Percentiles rank a stretch among this genome's conserved stretches.
Evolutionary conservation across 1,140 invertebrate genomes (phyloP).

Genomic region (Drosophila sp.): DNA sequence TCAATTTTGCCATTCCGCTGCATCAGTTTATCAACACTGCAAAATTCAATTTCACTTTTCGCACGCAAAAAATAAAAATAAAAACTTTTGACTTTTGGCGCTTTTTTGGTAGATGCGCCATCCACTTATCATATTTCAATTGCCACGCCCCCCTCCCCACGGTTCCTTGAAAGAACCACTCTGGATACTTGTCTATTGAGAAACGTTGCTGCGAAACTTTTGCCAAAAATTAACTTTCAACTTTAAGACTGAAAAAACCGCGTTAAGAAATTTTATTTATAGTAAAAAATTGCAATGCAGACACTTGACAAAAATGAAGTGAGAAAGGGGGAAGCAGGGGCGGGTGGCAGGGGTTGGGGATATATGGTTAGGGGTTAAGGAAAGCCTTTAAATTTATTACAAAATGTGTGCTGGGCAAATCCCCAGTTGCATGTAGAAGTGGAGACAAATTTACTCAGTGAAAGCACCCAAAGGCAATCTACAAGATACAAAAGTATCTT

Average conservation of each 20-base stretch:
- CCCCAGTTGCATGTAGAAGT: constrained; percentile 29
- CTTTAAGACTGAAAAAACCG: constrained; percentile 35
- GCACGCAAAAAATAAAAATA: constrained; percentile 42
- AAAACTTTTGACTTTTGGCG: constrained; percentile 39
- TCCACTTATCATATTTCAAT: constrained; percentile 76
- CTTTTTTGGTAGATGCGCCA: constrained; percentile 31
- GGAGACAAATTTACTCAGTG: constrained; percentile 49
- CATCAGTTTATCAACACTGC: constrained; percentile 73
- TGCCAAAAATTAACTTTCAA: constrained; percentile 32
- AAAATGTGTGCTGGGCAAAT: constrained; percentile 33
- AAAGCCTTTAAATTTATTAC: constrained; percentile 32
- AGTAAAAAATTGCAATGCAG: constrained; percentile 23
- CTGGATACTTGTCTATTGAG: constrained; percentile 1
- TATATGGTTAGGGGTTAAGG: constrained; percentile 9
- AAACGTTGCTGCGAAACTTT: constrained; percentile 34
- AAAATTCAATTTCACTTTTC: constrained; percentile 81
- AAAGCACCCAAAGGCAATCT: constrained; percentile 76
- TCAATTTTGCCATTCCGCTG: constrained; percentile 29
- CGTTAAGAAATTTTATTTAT: constrained; percentile 16
- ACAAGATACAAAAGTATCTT: constrained; percentile 76
- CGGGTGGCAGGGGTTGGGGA: neutral
- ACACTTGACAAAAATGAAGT: constrained; percentile 34
- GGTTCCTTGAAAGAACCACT: too few relatives aligned
- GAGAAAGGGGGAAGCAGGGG: neutral
- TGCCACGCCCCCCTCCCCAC: constrained; percentile 7